Evolutionary conservation across 1,140 invertebrate genomes (phyloP), one percentile per base, ranked within the genome.

Genomic region (Globodera ellingtonae): DNA sequence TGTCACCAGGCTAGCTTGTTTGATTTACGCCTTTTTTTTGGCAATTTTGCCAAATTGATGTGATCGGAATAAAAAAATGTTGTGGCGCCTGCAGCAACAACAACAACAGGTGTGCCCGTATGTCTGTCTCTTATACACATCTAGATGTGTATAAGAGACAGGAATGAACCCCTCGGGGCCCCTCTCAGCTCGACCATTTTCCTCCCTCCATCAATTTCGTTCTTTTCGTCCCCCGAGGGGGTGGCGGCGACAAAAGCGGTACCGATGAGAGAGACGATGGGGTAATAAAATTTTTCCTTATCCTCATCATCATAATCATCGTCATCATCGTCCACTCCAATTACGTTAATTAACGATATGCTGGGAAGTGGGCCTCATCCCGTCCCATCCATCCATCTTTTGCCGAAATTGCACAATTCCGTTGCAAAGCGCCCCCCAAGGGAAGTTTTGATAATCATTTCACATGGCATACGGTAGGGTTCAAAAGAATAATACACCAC

Each of bases 281-380:
- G 56, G 56, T 62, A 62, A 62, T 62, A 62, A 62, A 62, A 52
- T 52, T 52, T 13, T 52, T 62, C 13, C 10, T n/a, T 15, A 13
- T 18, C 10, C 6, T 62, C 13, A 62, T 62, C 56, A 62, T 62
- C 56, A 18, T 62, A 62, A 62, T 62, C 56, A 62, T n/a, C n/a
- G n/a, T n/a, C n/a, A n/a, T n/a, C n/a, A n/a, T 18, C 56, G 18
- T 10, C 56, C 56, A 62, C 13, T 18, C 56, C 56, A 62, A 62
- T 62, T 62, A 62, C 56, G 56, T 62, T 62, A 62, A 62, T 62
- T 62, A 62, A 62, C 56, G 56, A 62, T 2, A 62, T 62, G 56
- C 13, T 62, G 56, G 56, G 56, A 62, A 62, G 56, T 0, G 13
- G 56, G 8, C 15, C 18, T 62, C 56, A 18, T 62, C 56, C 56